Evolutionary conservation across 2,113 vertebrate genomes (phyloP).

Genomic region (Leptocoma aspasia): DNA sequence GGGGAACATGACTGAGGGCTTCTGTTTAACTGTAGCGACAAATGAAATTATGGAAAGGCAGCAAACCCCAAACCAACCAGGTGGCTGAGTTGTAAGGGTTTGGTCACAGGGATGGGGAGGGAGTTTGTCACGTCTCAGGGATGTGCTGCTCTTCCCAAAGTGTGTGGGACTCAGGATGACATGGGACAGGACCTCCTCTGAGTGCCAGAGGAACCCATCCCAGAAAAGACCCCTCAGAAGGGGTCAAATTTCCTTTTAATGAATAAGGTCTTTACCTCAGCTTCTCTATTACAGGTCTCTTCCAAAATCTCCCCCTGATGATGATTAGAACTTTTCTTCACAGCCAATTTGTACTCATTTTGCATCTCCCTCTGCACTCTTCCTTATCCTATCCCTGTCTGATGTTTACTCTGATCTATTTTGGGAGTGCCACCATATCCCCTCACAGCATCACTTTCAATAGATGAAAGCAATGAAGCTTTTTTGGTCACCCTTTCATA

Average conservation of each 20-base stretch:
- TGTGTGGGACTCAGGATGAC: fast-evolving
- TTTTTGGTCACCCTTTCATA: slow-evolving; percentile 20
- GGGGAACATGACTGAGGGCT: background rate
- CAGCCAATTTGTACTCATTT: background rate
- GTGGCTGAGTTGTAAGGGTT: background rate
- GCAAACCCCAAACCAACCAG: background rate
- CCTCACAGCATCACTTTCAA: background rate
- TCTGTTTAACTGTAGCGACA: background rate
- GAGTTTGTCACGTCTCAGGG: background rate
- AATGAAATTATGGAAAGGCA: background rate
- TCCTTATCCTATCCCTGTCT: background rate
- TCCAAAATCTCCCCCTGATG: background rate
- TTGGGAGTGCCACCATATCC: slow-evolving; percentile 5
- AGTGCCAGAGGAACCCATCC: background rate
- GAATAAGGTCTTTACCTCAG: background rate
- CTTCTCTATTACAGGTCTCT: background rate
- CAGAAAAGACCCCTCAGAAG: background rate
- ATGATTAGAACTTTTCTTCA: background rate
- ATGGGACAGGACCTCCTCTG: background rate
- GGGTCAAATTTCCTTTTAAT: background rate
- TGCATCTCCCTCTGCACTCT: background rate
- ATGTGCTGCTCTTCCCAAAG: background rate
- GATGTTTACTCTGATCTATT: slow-evolving; percentile 38
- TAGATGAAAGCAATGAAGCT: slow-evolving; percentile 29
- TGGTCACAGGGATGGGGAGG: background rate